Percentiles rank a stretch among this genome's conserved stretches.
phyloP scores from a whole-genome alignment of 2,888 invertebrate genomes.

The Mongoloraphidia duomilia region DNA sequence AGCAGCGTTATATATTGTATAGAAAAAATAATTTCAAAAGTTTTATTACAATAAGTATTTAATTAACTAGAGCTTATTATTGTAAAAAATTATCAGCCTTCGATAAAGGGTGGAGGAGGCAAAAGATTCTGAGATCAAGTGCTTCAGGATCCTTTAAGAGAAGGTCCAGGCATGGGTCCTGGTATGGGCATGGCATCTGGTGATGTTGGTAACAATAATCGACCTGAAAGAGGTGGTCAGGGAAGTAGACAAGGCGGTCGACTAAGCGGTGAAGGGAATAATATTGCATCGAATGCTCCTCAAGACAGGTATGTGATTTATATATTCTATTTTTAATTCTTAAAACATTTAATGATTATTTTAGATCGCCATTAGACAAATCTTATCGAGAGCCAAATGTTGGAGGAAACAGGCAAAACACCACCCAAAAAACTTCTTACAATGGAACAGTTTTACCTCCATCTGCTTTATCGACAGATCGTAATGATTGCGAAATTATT shows the following conservation, averaged over 20 bases:
- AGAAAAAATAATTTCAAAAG: no score
- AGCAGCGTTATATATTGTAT: no score
- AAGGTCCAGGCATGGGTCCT: slow-evolving; percentile 13
- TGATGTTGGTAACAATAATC: no score
- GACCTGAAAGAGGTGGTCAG: slow-evolving; percentile 21
- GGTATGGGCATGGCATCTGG: slow-evolving; percentile 9
- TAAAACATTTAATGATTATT: background rate
- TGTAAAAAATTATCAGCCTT: background rate
- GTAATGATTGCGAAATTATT: slow-evolving; percentile 84
- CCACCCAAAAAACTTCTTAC: background rate
- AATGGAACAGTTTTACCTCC: background rate
- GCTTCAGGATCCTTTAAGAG: slow-evolving; percentile 12
- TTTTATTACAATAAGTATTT: no score
- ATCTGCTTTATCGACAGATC: slow-evolving; percentile 31
- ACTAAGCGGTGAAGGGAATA: slow-evolving; percentile 12
- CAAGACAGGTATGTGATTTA: slow-evolving; percentile 8
- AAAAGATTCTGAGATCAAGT: background rate
- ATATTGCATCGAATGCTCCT: slow-evolving; percentile 6
- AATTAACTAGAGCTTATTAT: no score
- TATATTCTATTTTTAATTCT: slow-evolving; percentile 1
- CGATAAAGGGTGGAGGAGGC: slow-evolving; percentile 2
- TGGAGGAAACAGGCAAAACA: background rate
- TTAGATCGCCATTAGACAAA: slow-evolving; percentile 1
- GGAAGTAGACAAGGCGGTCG: slow-evolving; percentile 20
- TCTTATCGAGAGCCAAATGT: background rate